These are phyloP conservation scores for Cyphomyrmex costatus DNA, from an alignment of 1,140 invertebrate species.

Conservation along the genomic window DNA sequence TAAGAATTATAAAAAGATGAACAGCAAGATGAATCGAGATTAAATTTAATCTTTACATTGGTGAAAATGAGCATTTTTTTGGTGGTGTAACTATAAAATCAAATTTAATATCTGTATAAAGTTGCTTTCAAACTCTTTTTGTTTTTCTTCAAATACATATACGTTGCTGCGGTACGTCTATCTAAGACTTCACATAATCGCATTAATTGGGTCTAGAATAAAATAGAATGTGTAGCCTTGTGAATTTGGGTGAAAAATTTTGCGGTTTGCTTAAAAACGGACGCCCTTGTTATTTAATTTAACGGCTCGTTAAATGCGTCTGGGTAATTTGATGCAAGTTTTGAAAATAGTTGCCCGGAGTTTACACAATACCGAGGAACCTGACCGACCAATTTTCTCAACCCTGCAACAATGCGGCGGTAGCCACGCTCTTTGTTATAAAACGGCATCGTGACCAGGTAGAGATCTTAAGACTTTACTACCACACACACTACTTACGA, in stretches of 20 bases:
- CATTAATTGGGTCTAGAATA: neutral
- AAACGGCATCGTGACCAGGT: conserved; percentile 33
- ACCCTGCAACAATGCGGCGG: conserved; percentile 44
- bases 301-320: conserved; percentile 20
- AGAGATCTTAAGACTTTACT: conserved; percentile 35
- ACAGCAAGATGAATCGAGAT: too few relatives aligned
- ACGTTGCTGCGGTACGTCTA: neutral
- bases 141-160: neutral
- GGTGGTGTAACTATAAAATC: neutral
- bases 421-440: conserved; percentile 35
- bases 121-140: neutral
- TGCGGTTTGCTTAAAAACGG: neutral
- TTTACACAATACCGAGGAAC: conserved; percentile 14
- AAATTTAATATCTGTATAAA: conserved; percentile 9
- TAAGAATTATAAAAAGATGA: too few relatives aligned
- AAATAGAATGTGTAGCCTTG: neutral
- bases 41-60: too few relatives aligned
- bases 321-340: conserved; percentile 12
- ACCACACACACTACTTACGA: conserved; percentile 18
- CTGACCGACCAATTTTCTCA: conserved; percentile 50
- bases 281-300: conserved; percentile 9
- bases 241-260: neutral
- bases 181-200: neutral
- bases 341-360: conserved; percentile 29
- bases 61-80: too few relatives aligned